phyloP scores from a whole-genome alignment of 2,113 vertebrate genomes.

The Speoplatyrhinus poulsoni region DNA sequence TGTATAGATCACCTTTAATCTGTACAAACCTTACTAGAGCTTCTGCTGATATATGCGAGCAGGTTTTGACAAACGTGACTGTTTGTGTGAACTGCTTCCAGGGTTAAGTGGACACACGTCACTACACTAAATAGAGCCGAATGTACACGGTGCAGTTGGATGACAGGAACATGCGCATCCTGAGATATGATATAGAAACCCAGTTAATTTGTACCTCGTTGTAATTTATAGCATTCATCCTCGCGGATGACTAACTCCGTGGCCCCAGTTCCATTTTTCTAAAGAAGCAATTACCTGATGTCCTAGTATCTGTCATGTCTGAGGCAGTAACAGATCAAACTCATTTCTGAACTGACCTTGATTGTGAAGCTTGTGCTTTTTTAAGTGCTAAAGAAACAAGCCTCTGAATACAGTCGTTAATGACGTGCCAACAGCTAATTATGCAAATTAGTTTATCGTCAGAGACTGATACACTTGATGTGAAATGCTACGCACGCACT shows the following conservation, averaged over 20 bases:
- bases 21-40: background rate
- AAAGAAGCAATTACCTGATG: slow-evolving; percentile 75
- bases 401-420: slow-evolving; percentile 50
- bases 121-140: slow-evolving; percentile 29
- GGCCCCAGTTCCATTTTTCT: slow-evolving; percentile 62
- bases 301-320: slow-evolving; percentile 66
- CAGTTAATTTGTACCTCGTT: slow-evolving; percentile 63
- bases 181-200: slow-evolving; percentile 55
- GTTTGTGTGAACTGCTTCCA: slow-evolving; percentile 11
- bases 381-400: slow-evolving; percentile 42
- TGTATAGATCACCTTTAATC: background rate
- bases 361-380: slow-evolving; percentile 58
- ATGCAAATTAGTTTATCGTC: slow-evolving; percentile 60
- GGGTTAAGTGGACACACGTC: slow-evolving; percentile 35
- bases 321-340: slow-evolving; percentile 72
- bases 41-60: slow-evolving; percentile 21
- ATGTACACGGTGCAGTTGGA: slow-evolving; percentile 19
- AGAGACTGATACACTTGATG: slow-evolving; percentile 29
- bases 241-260: slow-evolving; percentile 62
- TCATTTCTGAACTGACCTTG: slow-evolving; percentile 72
- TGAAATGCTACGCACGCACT: slow-evolving; percentile 2
- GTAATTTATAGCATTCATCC: slow-evolving; percentile 67
- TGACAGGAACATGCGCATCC: slow-evolving; percentile 39
- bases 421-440: slow-evolving; percentile 68
- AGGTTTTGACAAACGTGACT: no score